Base-by-base conservation (phyloP, 23 tunicate species). In the Ascidia mentula region DNA sequence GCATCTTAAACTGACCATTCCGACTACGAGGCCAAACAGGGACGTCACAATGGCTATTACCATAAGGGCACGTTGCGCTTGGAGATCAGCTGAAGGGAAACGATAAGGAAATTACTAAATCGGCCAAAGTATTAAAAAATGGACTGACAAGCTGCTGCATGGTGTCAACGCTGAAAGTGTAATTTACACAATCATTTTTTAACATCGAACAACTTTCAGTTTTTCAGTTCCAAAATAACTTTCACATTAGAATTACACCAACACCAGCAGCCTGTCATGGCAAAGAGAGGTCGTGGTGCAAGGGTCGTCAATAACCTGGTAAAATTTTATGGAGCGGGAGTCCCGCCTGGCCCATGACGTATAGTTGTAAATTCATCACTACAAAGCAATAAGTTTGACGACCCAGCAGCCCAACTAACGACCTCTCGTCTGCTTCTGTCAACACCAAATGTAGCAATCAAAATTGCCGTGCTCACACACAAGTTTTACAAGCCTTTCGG, bases 41-140 rank as follows among this genome's bases (percentile, higher is more conserved):
- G 89, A 73, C 20, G 59, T n/a, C 46, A 90, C 38, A 46, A 88
- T 77, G 30, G 96, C 88, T 18, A 85, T 71, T 32, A 80, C 77
- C 89, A 90, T 90, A 32, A 90, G 75, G 17, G 90, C 96, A 59
- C 96, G 61, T 34, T 80, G 83, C 1, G 89, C 96, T 90, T 90
- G 96, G 32, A 90, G 82, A 7, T 69, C 83, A 37, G 96, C 96
- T 90, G 77, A 15, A 82, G 34, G 78, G 22, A 26, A 53, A 53
- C n/a, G n/a, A n/a, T n/a, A n/a, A n/a, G n/a, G n/a, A n/a, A n/a
- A n/a, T n/a, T n/a, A n/a, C n/a, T n/a, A n/a, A n/a, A n/a, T n/a
- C n/a, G n/a, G n/a, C n/a, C n/a, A n/a, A n/a, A n/a, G n/a, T n/a
- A n/a, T n/a, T n/a, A n/a, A n/a, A n/a, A n/a, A n/a, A n/a, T n/a